Base-by-base conservation (phyloP, 2,797 vertebrate genomes). In the Sebastes reedi region DNA sequence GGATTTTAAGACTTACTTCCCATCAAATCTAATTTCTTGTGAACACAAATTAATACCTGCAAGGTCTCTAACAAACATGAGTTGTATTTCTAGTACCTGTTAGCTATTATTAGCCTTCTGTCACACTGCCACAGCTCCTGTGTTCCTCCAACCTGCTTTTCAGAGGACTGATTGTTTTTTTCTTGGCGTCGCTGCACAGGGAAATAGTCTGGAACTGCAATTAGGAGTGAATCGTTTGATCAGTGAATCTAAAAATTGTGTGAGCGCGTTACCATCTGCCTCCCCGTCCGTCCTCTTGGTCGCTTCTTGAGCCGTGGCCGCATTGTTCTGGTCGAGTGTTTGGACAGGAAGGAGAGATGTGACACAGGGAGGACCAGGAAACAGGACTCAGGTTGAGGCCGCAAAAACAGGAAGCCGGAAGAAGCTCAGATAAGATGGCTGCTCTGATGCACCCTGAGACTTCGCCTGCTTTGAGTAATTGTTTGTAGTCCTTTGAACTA, bases 371-470 rank as follows among this genome's bases (percentile, higher is more conserved):
- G 87, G 89, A 92, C 80, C 87, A 91, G 93, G 94, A 94, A 94
- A 89, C 88, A 67, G 84, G 78, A 89, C 79, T 16, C 62, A 87
- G 91, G 88, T 84, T 84, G 64, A 82, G 88, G 77, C 69, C 24
- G 59, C 61, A 76, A 94, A 94, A 96, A 95, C 95, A 96, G 96
- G 96, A 96, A 94, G 91, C 91, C 87, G 90, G 88, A 93, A 94
- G 81, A 90, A 65, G 73, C 75, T n/a, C 70, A 34, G 92, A 96
- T 94, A 93, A 95, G 90, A 93, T 89, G 91, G 89, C 90, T 52
- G 55, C 89, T 83, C 79, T 70, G 80, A 84, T 79, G 87, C 82
- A 88, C 77, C 74, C 67, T 85, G 66, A 86, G 79, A 87, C 88
- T 81, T 87, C 66, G 80, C 27, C 64, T 67, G 76, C 56, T 83